Percentiles rank a stretch among this genome's conserved stretches.
phyloP scores from a whole-genome alignment of 2,888 invertebrate species.

The Scaptomyza cyrtandrae region DNA sequence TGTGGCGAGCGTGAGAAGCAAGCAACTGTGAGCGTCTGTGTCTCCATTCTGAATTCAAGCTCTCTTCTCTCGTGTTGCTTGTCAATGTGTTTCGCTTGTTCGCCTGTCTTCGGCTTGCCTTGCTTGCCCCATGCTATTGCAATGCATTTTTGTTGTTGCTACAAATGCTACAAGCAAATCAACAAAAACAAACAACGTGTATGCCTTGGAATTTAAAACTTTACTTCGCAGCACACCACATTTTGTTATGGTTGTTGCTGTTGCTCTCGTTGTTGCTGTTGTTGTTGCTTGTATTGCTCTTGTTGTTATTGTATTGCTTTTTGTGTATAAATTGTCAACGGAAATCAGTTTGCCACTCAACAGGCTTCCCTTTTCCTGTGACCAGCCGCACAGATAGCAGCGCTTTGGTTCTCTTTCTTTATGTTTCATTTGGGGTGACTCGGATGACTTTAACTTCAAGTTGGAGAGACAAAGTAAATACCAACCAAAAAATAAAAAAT shows the following conservation, averaged over 20 bases:
- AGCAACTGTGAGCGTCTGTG: slow-evolving; percentile 15
- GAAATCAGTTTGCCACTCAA: slow-evolving; percentile 82
- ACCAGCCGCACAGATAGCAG: slow-evolving; percentile 47
- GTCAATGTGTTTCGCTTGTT: slow-evolving; percentile 61
- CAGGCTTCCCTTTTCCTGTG: slow-evolving; percentile 83
- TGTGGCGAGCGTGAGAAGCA: slow-evolving; percentile 74
- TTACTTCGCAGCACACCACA: slow-evolving; percentile 40
- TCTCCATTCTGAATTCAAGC: slow-evolving; percentile 16
- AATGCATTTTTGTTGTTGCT: slow-evolving; percentile 80
- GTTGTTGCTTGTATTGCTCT: slow-evolving; percentile 21
- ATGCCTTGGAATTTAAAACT: slow-evolving; percentile 78
- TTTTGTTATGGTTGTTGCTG: slow-evolving; percentile 38
- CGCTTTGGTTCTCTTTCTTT: slow-evolving; percentile 30
- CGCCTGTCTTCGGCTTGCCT: slow-evolving; percentile 20
- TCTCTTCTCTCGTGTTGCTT: slow-evolving; percentile 58
- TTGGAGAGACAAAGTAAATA: slow-evolving; percentile 50
- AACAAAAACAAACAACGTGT: slow-evolving; percentile 73
- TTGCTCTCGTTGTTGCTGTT: slow-evolving; percentile 27
- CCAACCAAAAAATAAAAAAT: slow-evolving; percentile 9
- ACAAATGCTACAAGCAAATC: slow-evolving; percentile 74
- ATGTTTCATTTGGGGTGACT: slow-evolving; percentile 44
- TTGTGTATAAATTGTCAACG: slow-evolving; percentile 79
- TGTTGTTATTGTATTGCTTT: slow-evolving; percentile 38
- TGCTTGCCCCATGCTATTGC: slow-evolving; percentile 49
- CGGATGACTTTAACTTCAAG: slow-evolving; percentile 30